These are phyloP conservation scores for Theretra japonica DNA, from an alignment of 2,888 invertebrate genomes.

Conservation along the genomic window DNA sequence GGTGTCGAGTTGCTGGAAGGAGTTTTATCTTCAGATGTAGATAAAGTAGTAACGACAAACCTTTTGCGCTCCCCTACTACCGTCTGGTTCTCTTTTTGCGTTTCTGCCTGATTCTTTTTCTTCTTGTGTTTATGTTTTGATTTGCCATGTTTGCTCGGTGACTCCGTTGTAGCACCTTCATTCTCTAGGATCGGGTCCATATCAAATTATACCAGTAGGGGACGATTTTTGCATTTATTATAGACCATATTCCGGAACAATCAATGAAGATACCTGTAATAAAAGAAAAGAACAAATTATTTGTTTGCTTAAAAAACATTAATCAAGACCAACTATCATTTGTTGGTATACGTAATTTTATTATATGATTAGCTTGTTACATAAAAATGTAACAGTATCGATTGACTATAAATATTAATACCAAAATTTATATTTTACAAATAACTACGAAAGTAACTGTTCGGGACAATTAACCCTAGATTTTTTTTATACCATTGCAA, in stretches of 20 bases:
- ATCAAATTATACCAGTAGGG: constrained; percentile 51
- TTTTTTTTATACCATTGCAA: too few species aligned
- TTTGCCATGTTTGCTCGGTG: constrained; percentile 73
- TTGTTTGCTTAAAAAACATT: constrained; percentile 28
- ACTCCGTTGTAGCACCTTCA: constrained; percentile 74
- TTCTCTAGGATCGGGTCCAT: constrained; percentile 84
- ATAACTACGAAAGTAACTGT: too few species aligned
- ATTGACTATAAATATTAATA: too few species aligned
- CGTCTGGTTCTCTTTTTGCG: constrained; percentile 68
- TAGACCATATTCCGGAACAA: constrained; percentile 65
- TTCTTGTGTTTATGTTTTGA: constrained; percentile 76
- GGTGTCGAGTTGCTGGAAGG: constrained; percentile 60
- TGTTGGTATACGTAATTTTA: too few species aligned
- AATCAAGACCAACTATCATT: too few species aligned
- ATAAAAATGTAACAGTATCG: too few species aligned
- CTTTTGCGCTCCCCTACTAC: constrained; percentile 76
- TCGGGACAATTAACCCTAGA: too few species aligned
- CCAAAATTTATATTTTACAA: too few species aligned
- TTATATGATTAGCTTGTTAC: too few species aligned
- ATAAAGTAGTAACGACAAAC: constrained; percentile 76
- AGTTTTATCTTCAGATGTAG: constrained; percentile 67
- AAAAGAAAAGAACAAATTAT: constrained; percentile 43
- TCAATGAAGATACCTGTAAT: constrained; percentile 66
- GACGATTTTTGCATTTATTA: constrained; percentile 59
- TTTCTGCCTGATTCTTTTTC: constrained; percentile 65